Evolutionary conservation across 2,113 vertebrate species (phyloP), one percentile per base, ranked within the genome.

Genomic region (Thunnus thynnus): DNA sequence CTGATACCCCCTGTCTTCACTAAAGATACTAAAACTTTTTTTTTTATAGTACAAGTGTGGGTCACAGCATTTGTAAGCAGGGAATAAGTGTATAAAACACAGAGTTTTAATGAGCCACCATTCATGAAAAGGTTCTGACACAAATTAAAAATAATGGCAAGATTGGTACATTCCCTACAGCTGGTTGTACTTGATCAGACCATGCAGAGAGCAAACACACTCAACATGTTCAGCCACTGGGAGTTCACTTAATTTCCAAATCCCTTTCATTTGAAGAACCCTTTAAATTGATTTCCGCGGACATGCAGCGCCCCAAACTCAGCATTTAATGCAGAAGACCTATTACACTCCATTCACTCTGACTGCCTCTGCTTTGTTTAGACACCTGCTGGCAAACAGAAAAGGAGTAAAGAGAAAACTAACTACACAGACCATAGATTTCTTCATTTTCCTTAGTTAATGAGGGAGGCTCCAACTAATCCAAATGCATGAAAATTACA

Each of bases 201-300:
- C 82, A 68, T 44, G 72, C 78, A 75, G 72, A 82, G 65, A 92
- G 82, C 85, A 61, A 76, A 76, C 76, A 72, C 83, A 82, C 86
- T 90, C 88, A 58, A 86, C 58, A 47, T 80, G 80, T 82, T 89
- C 85, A 86, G 88, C 90, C 73, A 90, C 64, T 16, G 75, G 70
- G 87, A 83, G 82, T 86, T 88, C 85, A 93, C 84, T 92, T 95
- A 84, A 93, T 91, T 91, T 86, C 80, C 67, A 52, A 87, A 91
- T 91, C 83, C 30, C 32, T 91, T 93, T 91, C 69, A 92, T 91
- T 89, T 89, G 83, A 91, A 88, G 78, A 85, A 84, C 80, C 69
- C 69, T 87, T 87, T 67, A 85, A 90, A 90, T 89, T 86, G 90
- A 89, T 92, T 90, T 88, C 83, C 86, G 88, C 62, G 88, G 89